Conservation (phyloP, 2,113 vertebrate genomes). For the Microcebus tavaratra region DNA sequence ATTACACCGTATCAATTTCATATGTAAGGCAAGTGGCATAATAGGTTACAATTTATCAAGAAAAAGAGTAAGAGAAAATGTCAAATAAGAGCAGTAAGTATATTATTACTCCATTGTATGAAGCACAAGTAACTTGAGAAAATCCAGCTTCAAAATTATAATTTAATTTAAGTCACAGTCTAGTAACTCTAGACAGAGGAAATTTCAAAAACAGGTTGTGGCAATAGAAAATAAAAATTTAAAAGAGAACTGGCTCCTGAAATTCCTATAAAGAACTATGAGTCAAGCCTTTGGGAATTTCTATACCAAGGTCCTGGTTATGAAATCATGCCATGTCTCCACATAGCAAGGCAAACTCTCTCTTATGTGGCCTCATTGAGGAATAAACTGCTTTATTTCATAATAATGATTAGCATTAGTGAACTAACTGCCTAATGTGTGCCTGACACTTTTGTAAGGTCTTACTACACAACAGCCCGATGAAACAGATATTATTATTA, state of each 20-base stretch:
- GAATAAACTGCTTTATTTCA: background rate
- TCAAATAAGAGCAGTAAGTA: slow-evolving; percentile 29
- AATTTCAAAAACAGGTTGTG: slow-evolving; percentile 51
- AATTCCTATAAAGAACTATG: slow-evolving; percentile 49
- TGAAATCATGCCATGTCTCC: background rate
- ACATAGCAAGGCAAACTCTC: background rate
- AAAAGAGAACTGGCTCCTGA: slow-evolving; percentile 31
- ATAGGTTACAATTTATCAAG: slow-evolving; percentile 32
- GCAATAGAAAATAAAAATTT: slow-evolving; percentile 61
- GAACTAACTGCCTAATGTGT: background rate
- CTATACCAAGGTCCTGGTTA: slow-evolving; percentile 23
- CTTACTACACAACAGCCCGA: background rate
- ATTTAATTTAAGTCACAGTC: slow-evolving; percentile 74
- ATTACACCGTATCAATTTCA: slow-evolving; percentile 48
- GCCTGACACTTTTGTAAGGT: background rate
- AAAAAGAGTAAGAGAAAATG: slow-evolving; percentile 48
- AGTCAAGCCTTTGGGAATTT: slow-evolving; percentile 40
- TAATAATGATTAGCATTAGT: background rate
- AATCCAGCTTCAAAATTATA: slow-evolving; percentile 67
- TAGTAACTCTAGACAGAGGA: slow-evolving; percentile 65
- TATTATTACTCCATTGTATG: background rate
- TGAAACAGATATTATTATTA: background rate
- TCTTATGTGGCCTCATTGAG: background rate
- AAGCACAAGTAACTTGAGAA: slow-evolving; percentile 56
- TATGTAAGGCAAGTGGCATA: slow-evolving; percentile 26